Evolutionary conservation across 2,797 vertebrate species (phyloP).

Genomic region (Falco berigora): DNA sequence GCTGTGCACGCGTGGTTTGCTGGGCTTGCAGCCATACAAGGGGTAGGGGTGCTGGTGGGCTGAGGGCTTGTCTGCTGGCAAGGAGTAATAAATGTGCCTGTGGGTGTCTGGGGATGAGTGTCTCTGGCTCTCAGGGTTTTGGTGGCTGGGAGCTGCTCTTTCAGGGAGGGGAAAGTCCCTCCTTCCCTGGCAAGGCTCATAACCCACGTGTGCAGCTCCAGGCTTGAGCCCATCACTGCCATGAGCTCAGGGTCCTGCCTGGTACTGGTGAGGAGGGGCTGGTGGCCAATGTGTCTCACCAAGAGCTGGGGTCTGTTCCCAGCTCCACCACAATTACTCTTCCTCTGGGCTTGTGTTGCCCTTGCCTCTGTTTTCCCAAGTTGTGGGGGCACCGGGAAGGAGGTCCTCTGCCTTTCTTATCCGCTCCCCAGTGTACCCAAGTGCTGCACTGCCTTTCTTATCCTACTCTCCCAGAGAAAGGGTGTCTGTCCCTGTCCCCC

Average conservation of each 20-base stretch:
- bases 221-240: background rate
- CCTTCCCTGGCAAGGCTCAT: background rate
- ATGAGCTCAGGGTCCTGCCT: background rate
- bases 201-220: background rate
- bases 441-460: background rate
- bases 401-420: background rate
- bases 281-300: rapidly evolving
- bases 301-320: background rate
- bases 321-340: background rate
- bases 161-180: background rate
- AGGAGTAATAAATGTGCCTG: background rate
- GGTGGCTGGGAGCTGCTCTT: background rate
- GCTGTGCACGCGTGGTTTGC: background rate
- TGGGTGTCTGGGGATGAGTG: background rate
- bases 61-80: background rate
- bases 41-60: background rate
- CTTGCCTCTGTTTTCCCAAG: background rate
- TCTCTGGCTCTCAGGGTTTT: background rate
- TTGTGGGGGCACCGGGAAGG: background rate
- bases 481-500: background rate
- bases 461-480: background rate
- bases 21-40: background rate
- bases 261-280: background rate
- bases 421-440: rapidly evolving
- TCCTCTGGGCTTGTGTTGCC: background rate